phyloP scores from a whole-genome alignment of 2,888 invertebrate species.

The Nomada lathburiana region DNA sequence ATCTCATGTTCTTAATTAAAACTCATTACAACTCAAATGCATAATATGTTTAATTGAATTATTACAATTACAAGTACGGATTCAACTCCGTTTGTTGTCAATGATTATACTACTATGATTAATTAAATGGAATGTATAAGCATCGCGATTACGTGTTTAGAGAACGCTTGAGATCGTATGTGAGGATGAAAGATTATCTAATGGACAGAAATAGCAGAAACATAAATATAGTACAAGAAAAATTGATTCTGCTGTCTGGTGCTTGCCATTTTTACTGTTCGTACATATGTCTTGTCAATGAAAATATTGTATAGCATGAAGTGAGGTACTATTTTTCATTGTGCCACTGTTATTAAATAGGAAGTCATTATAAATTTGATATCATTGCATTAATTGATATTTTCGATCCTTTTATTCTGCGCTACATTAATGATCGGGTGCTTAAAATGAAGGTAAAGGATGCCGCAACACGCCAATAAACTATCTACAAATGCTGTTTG shows the following conservation, averaged over 20 bases:
- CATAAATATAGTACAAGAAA: slow-evolving; percentile 5
- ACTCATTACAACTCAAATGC: slow-evolving; percentile 5
- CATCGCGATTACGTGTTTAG: slow-evolving; percentile 7
- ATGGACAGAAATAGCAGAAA: background rate
- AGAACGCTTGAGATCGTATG: slow-evolving; percentile 14
- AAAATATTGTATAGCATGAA: background rate
- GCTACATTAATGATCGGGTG: too few relatives aligned
- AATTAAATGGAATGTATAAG: background rate
- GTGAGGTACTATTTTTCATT: too few relatives aligned
- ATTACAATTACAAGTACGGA: background rate
- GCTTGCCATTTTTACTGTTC: background rate
- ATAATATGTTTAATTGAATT: slow-evolving; percentile 9
- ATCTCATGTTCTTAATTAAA: background rate
- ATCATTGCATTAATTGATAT: too few relatives aligned
- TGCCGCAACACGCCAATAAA: too few relatives aligned
- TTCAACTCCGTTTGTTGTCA: slow-evolving; percentile 5
- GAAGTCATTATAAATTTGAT: too few relatives aligned
- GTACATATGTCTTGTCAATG: background rate
- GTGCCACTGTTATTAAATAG: too few relatives aligned
- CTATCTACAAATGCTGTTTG: too few relatives aligned
- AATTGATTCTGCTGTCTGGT: background rate
- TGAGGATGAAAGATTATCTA: slow-evolving; percentile 3
- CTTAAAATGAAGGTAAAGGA: too few relatives aligned
- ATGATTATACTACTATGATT: slow-evolving; percentile 25
- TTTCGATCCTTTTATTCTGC: too few relatives aligned